phyloP scores from a whole-genome alignment of 2,797 vertebrate species.

The Acestrorhynchus altus region DNA sequence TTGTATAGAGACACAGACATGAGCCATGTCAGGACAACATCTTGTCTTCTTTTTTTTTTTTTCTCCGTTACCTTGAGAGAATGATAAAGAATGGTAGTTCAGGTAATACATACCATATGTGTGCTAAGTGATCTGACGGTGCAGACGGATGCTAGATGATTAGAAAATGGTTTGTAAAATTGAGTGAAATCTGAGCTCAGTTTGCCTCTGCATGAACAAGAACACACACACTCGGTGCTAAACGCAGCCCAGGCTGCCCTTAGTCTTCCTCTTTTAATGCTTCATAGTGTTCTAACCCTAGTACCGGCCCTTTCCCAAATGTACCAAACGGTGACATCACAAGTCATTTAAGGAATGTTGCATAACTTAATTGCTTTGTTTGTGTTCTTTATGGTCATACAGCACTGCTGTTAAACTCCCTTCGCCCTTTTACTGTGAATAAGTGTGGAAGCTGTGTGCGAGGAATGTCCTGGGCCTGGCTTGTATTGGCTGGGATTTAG shows the following conservation, averaged over 20 bases:
- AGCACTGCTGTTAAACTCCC: background rate
- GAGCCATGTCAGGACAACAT: background rate
- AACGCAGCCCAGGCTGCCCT: background rate
- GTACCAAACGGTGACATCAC: background rate
- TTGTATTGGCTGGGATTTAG: background rate
- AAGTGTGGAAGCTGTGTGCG: background rate
- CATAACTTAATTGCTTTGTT: constrained; percentile 21
- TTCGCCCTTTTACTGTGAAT: background rate
- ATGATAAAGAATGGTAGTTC: background rate
- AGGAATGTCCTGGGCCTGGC: background rate
- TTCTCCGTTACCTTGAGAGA: background rate
- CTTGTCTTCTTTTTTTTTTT: background rate
- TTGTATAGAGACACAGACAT: background rate
- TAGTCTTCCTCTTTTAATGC: background rate
- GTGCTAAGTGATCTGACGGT: background rate
- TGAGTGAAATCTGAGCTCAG: background rate
- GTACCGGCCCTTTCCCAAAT: background rate
- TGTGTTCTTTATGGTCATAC: constrained; percentile 8
- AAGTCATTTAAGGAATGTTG: constrained; percentile 2
- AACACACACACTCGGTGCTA: background rate
- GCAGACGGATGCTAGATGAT: background rate
- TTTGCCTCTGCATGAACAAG: background rate
- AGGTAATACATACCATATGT: background rate
- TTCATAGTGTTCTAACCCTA: background rate
- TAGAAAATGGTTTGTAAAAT: constrained; percentile 8